Base-by-base conservation (phyloP, 2,113 vertebrate genomes). In the Dipodomys stephensi region DNA sequence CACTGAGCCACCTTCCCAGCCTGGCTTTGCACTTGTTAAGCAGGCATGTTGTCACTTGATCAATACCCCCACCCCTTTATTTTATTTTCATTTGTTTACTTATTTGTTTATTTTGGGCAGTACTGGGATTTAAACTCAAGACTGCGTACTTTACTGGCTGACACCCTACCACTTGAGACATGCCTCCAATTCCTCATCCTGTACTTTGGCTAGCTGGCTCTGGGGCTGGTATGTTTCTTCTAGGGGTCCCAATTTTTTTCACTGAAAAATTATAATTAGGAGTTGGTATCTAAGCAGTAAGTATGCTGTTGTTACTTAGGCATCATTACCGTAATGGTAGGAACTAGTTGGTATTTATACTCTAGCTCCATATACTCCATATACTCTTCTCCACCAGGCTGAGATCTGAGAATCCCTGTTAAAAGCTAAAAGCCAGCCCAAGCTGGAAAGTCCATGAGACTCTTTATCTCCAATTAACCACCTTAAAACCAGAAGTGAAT, bases 191-290 rank as follows among this genome's bases (percentile, higher is more conserved):
- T 57, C 53, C 35, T 80, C 11, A 46, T 71, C 44, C 64, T 73
- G 20, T 44, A n/a, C 39, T 78, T 82, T 78, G 64, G 27, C 46
- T 69, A n/a, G 39, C 69, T 94, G 30, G 4, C 77, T 86, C 57
- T 87, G 73, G 32, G 67, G 23, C 90, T 23, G 6, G 7, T 60
- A 57, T 78, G 10, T 74, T 88, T 91, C 53, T 73, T 11, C 32
- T 39, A 27, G 30, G 12, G 23, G 1, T 9, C 16, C 1, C 28
- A n/a, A 32, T 83, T 65, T 2, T 65, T 83, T 91, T n/a, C 53
- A 76, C 25, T 62, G 76, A 69, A 90, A 49, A 88, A 74, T 78
- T 64, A 44, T 94, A 65, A 62, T 95, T 73, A 39, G 13, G 81
- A 89, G 78, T 94, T 82, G 35, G 15, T 92, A 46, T 80, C 30